A percentile compares a stretch with the other conserved stretches of the same genome.
phyloP scores from a whole-genome alignment of 2,797 vertebrate species.

The Rhabdophis nuchalis region DNA sequence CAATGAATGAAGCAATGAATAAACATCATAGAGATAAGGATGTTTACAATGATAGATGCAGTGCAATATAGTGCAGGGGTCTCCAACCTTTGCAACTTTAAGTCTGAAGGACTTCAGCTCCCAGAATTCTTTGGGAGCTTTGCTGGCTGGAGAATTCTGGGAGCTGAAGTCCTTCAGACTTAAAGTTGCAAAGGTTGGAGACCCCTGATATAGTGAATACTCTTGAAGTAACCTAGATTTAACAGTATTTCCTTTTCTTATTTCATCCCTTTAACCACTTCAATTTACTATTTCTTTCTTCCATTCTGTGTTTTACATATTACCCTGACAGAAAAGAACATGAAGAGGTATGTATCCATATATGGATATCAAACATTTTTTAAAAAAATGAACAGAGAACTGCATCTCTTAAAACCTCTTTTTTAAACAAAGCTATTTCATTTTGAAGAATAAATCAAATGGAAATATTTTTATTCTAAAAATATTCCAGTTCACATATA shows the following conservation, averaged over 20 bases:
- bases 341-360: neutral
- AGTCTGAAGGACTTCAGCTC: no score
- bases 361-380: neutral
- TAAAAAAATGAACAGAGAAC: neutral
- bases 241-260: neutral
- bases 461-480: neutral
- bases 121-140: no score
- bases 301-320: neutral
- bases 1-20: neutral
- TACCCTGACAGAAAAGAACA: neutral
- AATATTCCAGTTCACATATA: neutral
- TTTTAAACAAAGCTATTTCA: constrained; percentile 11
- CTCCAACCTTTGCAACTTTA: no score
- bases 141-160: no score
- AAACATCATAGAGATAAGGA: neutral
- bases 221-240: neutral
- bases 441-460: constrained; percentile 17
- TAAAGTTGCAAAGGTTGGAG: no score
- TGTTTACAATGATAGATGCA: neutral
- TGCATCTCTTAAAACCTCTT: neutral
- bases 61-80: neutral
- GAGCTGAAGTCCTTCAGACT: no score
- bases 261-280: neutral
- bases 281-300: neutral
- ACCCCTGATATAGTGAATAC: neutral